These are phyloP conservation scores for Drosophila buzzatii DNA, from an alignment of 2,888 invertebrate species.

Conservation along the genomic window DNA sequence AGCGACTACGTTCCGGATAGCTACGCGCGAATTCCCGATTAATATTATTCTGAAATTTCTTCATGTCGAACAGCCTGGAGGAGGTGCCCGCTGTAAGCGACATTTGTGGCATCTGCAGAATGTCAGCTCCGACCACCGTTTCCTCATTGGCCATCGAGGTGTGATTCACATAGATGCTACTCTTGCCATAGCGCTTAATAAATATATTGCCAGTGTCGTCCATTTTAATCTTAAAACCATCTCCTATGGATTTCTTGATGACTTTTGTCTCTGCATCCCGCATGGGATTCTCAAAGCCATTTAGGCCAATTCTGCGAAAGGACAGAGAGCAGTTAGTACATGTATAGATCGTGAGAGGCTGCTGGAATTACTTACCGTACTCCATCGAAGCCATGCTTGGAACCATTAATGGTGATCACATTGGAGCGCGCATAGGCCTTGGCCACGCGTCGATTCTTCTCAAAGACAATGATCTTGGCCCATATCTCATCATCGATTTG, in stretches of 20 bases:
- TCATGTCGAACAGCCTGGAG: slow-evolving; percentile 90
- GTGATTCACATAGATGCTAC: slow-evolving; percentile 88
- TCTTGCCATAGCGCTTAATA: slow-evolving; percentile 89
- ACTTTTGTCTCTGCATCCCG: slow-evolving; percentile 96
- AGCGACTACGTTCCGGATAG: slow-evolving; percentile 89
- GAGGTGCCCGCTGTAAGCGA: slow-evolving; percentile 88
- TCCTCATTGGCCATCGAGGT: slow-evolving; percentile 86
- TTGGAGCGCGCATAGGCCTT: slow-evolving; percentile 98
- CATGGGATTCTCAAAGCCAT: slow-evolving; percentile 98
- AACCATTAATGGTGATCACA: slow-evolving; percentile 97
- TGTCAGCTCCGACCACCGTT: slow-evolving; percentile 89
- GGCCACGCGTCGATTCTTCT: slow-evolving; percentile 96
- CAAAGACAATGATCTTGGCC: slow-evolving; percentile 99
- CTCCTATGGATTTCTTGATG: slow-evolving; percentile 95
- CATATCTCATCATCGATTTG: slow-evolving; percentile 99
- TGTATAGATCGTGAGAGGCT: not conserved
- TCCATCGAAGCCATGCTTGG: slow-evolving; percentile 97
- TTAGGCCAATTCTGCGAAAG: slow-evolving; percentile 94
- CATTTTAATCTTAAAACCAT: slow-evolving; percentile 91
- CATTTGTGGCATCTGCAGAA: slow-evolving; percentile 88
- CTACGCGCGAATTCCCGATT: slow-evolving; percentile 89
- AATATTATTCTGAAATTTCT: slow-evolving; percentile 89
- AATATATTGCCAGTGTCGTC: slow-evolving; percentile 90
- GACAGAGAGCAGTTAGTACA: slow-evolving; percentile 49
- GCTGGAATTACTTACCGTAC: slow-evolving; percentile 89